Conservation (phyloP, 2,113 vertebrate genomes). For the Corydoras maculifer region DNA sequence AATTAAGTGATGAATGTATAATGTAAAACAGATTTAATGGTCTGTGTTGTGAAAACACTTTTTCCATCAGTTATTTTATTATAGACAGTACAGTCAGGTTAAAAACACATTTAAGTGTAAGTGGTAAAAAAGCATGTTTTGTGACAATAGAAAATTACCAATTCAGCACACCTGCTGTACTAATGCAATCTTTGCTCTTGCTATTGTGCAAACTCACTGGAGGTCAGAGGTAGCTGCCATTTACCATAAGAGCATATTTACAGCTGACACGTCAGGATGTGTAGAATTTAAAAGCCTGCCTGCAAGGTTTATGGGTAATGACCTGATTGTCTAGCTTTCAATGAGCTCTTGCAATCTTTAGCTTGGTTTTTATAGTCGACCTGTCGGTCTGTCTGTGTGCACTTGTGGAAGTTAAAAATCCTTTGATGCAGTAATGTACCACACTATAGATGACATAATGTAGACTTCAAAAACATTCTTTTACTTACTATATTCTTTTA, state of each 20-base stretch:
- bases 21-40: no score
- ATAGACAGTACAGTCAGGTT: no score
- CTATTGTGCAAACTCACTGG: constrained; percentile 19
- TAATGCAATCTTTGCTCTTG: constrained; percentile 13
- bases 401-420: constrained; percentile 1
- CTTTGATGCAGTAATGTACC: constrained; percentile 26
- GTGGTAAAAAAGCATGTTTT: no score
- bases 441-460: constrained; percentile 31
- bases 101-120: no score
- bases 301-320: neutral
- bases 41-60: no score
- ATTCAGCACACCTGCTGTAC: constrained; percentile 7
- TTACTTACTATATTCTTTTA: constrained; percentile 19
- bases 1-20: no score
- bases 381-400: constrained; percentile 3
- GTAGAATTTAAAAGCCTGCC: neutral
- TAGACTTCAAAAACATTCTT: constrained; percentile 40
- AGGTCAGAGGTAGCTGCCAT: constrained; percentile 9
- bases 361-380: neutral
- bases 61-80: no score
- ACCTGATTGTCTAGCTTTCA: constrained; percentile 20
- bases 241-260: neutral
- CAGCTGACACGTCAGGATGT: constrained; percentile 1
- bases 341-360: constrained; percentile 21
- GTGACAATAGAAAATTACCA: no score